Evolutionary conservation across 2,113 vertebrate species (phyloP), one percentile per base, ranked within the genome.

Genomic region (Cromileptes altivelis): DNA sequence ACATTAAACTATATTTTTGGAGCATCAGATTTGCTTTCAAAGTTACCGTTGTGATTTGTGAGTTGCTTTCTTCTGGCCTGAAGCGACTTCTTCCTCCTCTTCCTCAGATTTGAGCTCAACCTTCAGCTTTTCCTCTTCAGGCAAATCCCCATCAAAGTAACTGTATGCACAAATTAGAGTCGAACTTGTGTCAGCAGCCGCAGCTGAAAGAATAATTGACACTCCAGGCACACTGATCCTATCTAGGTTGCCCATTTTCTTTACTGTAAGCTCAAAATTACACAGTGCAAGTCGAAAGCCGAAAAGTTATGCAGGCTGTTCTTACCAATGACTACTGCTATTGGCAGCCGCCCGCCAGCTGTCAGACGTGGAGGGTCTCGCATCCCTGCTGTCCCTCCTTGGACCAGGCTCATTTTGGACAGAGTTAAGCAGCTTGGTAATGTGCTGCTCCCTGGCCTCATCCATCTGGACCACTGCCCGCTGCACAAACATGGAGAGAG

Each of bases 381-480:
- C 37, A 15, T 95, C 94, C 56, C 92, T 94, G 40, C 88, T 7
- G 15, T 94, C 94, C 78, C 93, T 95, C 40, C 81, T 91, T 0
- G 91, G 63, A 40, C 69, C 69, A 0, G 69, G 8, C 21, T 90
- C 92, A 17, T 63, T 88, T 81, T 99, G 97, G 64, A 99, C 98
- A 0, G 96, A 96, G 64, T 94, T 97, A 18, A 99, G 94, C 49
- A 99, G 94, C 82, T 96, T 96, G 57, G 97, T 97, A 55, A 99
- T 99, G 11, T 97, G 97, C 80, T 99, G 96, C 89, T 99, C 98
- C 90, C 98, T 92, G 37, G 94, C 95, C 80, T 98, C 97, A 77
- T 99, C 98, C 98, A 99, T 99, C 21, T 96, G 96, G 65, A 99
- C 98, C 0, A 99, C 96, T 0, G 98, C 97, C 86, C 98, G 96